Evolutionary conservation across 2,797 vertebrate genomes (phyloP), one percentile per base, ranked within the genome.

Genomic region (Philypnodon macrostomus): DNA sequence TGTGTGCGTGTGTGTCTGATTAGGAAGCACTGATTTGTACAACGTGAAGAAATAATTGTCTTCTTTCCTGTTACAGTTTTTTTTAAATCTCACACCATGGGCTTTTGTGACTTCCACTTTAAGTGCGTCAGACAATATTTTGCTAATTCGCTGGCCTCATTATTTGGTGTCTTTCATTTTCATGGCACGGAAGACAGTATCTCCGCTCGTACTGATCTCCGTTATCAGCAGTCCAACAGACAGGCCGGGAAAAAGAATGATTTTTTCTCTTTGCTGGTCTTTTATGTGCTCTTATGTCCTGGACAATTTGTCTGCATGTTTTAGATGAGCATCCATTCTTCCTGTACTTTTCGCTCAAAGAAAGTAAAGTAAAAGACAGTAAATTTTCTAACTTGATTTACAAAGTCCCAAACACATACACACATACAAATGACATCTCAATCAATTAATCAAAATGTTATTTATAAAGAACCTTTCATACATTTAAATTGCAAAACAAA

Each of bases 171-270:
- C 44, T 32, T 56, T 37, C 45, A 42, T 23, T 45, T 48, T 23
- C 42, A 50, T 6, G n/a, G 44, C 24, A 15, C 26, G 30, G 60
- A 32, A 18, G 34, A 40, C 0, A 5, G 24, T 4, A 76, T 80
- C 76, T 70, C 33, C 7, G 17, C 42, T 30, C 44, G 53, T 63
- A 73, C 67, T 77, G 74, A 86, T 81, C 78, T 82, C 21, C 42
- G 59, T 83, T 84, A 82, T 85, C 82, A 77, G 74, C 42, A 9
- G 29, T 55, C 50, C 39, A 41, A 38, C 83, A 85, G 80, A 77
- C 62, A 0, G 2, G 37, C 19, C 48, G 31, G 5, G 65, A 67
- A 76, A 67, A 67, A 71, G n/a, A n/a, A 72, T 79, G 12, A 58
- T 39, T 59, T 67, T 19, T 57, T 53, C 26, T 19, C 32, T 51